Base-by-base conservation (phyloP, 2,888 invertebrate genomes). In the Limnephilus auricula region DNA sequence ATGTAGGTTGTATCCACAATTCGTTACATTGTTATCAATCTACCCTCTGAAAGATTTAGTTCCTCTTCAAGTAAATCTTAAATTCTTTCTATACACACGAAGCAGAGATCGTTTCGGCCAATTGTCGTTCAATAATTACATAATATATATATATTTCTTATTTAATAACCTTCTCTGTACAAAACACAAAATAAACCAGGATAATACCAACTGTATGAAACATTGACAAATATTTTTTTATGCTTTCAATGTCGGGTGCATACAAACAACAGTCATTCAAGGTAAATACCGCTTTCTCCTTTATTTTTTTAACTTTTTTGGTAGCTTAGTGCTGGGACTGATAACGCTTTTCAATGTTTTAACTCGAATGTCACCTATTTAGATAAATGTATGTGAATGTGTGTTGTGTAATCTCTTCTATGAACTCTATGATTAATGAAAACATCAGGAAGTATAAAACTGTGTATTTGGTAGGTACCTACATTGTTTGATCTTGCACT, bases 261-360 rank as follows among this genome's bases (percentile, higher is more conserved):
- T 89, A 92, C 92, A 90, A 92, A 92, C 93, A 91, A 93, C 94
- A 94, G 94, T 94, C 94, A 79, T 94, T 94, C 93, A 94, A 94
- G 94, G 94, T 94, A 94, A 94, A 93, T 93, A 93, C 89, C 92
- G 92, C 92, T 93, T 92, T 86, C 92, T 93, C 88, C 82, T 85
- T 92, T 90, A 92, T 92, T 93, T 92, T 93, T 82, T 91, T 90
- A 79, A 90, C 92, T 91, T 65, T 92, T 92, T 91, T 89, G 50
- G 89, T 92, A 91, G 92, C 82, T 91, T 90, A 84, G 87, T 92
- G 90, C 90, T 92, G 92, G 90, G 89, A 91, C 87, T 92, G 91
- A 65, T 83, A 87, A 87, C 31, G 92, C 92, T 91, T 92, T 34
- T 88, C 32, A 78, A 79, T 88, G 87, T 88, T 65, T 65, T 88